phyloP scores from a whole-genome alignment of 2,888 invertebrate genomes.

The Laothoe populi region DNA sequence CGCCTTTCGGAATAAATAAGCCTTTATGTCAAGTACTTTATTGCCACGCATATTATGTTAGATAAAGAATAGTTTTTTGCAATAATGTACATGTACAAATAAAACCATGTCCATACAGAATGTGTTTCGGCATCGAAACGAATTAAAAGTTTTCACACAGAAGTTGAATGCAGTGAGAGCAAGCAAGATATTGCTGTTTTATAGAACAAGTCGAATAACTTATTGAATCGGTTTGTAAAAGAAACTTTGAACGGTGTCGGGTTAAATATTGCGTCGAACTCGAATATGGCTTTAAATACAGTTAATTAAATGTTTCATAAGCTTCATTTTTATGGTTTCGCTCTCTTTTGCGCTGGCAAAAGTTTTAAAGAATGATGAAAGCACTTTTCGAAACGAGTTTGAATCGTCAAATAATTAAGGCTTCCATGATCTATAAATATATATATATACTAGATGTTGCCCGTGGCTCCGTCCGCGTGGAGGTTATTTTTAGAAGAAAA shows the following conservation, averaged over 20 bases:
- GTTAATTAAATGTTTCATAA: conserved; percentile 12
- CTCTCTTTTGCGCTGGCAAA: neutral
- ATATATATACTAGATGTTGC: no score
- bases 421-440: neutral
- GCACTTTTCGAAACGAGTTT: neutral
- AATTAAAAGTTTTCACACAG: conserved; percentile 71
- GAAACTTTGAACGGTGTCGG: conserved; percentile 55
- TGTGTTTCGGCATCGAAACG: conserved; percentile 58
- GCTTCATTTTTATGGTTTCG: conserved; percentile 15
- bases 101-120: conserved; percentile 31
- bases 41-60: neutral
- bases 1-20: conserved; percentile 12
- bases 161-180: conserved; percentile 62
- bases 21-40: conserved; percentile 9
- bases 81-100: neutral
- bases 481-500: no score
- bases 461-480: no score
- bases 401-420: neutral
- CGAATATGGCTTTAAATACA: conserved; percentile 20
- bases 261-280: conserved; percentile 49
- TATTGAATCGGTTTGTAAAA: conserved; percentile 63
- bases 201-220: conserved; percentile 61
- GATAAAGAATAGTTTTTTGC: neutral
- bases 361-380: conserved; percentile 19
- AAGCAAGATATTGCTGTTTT: conserved; percentile 64